These are phyloP conservation scores for Charadrius vociferus DNA, from an alignment of 2,113 vertebrate species.

Conservation along the genomic window DNA sequence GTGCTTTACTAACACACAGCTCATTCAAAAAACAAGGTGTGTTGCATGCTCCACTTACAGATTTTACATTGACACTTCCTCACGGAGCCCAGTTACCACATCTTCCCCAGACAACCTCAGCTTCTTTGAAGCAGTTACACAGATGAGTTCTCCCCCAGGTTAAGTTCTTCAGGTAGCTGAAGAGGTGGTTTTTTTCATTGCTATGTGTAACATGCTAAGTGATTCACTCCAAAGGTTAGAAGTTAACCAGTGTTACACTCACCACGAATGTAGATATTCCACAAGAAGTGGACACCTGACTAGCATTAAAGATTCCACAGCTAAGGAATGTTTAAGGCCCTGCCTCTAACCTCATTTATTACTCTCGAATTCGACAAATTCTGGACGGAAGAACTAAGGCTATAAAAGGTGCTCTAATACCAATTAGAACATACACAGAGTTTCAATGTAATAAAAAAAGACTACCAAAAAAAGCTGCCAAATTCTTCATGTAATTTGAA, in stretches of 20 bases:
- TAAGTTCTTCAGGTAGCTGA: not conserved
- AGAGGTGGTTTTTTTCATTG: not conserved
- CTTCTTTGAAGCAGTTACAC: not conserved
- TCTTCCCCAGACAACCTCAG: not conserved
- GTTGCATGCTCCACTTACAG: not conserved
- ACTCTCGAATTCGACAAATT: not conserved
- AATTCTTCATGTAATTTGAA: not conserved
- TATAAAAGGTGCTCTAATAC: not conserved
- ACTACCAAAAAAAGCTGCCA: not conserved
- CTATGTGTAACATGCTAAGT: not conserved
- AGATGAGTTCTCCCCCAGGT: not conserved
- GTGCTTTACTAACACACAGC: not conserved
- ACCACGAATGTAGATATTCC: fast-evolving
- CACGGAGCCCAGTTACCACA: fast-evolving
- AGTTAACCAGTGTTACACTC: not conserved
- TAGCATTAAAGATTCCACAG: not conserved
- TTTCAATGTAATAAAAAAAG: not conserved
- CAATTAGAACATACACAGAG: not conserved
- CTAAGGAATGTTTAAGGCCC: not conserved
- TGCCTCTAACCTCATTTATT: not conserved
- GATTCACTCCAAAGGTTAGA: not conserved
- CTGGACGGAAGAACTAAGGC: not conserved
- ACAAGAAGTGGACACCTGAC: not conserved
- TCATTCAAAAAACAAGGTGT: not conserved
- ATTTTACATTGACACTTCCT: not conserved